These are phyloP conservation scores for Cossypha caffra DNA, from an alignment of 2,797 vertebrate species.

Conservation along the genomic window DNA sequence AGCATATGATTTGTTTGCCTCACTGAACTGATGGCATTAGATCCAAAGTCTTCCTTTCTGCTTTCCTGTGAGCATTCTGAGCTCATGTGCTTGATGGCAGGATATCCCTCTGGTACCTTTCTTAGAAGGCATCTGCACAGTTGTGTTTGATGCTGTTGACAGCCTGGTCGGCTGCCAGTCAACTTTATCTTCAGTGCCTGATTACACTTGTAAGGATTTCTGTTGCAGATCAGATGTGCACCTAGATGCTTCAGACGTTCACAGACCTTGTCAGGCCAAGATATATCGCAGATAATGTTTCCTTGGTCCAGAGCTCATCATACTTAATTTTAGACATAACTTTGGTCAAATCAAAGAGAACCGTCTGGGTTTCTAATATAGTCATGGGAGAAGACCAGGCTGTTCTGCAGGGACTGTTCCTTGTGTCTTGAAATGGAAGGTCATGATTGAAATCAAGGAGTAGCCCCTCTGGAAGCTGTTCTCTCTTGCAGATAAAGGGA, in stretches of 20 bases:
- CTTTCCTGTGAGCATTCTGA: constrained; percentile 11
- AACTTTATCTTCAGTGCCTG: constrained; percentile 37
- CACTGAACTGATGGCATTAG: neutral
- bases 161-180: constrained; percentile 41
- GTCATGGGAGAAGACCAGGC: neutral
- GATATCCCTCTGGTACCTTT: constrained; percentile 24
- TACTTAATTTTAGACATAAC: neutral
- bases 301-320: neutral
- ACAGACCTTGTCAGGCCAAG: neutral
- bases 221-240: neutral
- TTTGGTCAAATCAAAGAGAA: neutral
- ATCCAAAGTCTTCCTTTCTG: neutral
- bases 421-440: neutral
- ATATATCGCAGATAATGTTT: neutral
- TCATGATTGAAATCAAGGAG: neutral
- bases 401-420: neutral
- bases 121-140: neutral
- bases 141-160: constrained; percentile 37
- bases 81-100: neutral
- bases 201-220: constrained; percentile 12
- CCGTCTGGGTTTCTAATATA: neutral
- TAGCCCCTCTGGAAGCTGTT: neutral
- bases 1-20: neutral
- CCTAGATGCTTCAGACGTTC: neutral
- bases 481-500: neutral